Evolutionary conservation across 2,888 invertebrate species (phyloP).

Genomic region (Ferrisia virgata): DNA sequence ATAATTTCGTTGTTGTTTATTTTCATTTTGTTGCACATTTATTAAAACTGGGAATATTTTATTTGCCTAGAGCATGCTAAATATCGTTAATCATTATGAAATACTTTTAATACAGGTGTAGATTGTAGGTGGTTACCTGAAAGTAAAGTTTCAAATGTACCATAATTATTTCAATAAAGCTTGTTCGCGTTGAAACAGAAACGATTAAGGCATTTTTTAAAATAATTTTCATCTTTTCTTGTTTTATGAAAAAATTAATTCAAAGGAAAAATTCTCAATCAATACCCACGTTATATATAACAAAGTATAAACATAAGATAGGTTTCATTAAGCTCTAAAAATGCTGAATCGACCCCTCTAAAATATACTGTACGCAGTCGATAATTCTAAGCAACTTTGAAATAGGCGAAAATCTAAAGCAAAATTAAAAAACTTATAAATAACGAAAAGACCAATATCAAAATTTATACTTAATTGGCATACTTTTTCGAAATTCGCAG

Average conservation of each 20-base stretch:
- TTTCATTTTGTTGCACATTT: not conserved
- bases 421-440: slow-evolving; percentile 2
- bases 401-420: not conserved
- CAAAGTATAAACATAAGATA: no score
- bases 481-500: not conserved
- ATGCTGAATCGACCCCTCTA: no score
- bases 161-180: not conserved
- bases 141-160: not conserved
- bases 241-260: no score
- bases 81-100: slow-evolving; percentile 18
- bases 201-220: not conserved
- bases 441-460: not conserved
- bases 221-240: no score
- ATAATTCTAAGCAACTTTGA: no score
- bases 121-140: no score
- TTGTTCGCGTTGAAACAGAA: not conserved
- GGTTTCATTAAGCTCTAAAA: no score
- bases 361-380: no score
- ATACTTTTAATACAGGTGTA: not conserved
- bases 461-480: not conserved
- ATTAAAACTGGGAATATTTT: slow-evolving; percentile 7
- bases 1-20: slow-evolving; percentile 11
- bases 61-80: not conserved
- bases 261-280: no score
- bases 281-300: no score